phyloP scores from a whole-genome alignment of 92 coral and sea anemone genomes.

The Porites divaricata region DNA sequence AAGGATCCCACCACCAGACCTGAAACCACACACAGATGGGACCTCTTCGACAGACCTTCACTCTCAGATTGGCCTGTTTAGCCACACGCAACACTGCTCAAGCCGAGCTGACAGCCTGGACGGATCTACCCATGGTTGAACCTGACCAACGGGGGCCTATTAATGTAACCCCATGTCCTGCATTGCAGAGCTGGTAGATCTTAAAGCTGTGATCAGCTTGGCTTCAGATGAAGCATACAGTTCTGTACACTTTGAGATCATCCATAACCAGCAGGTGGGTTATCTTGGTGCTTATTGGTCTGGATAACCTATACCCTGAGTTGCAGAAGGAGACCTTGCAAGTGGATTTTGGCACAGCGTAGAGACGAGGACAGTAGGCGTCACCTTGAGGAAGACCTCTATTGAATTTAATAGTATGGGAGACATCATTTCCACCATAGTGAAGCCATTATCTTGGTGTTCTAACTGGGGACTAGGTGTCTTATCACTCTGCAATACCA shows the following conservation, averaged over 20 bases:
- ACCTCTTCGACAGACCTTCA: too few relatives aligned
- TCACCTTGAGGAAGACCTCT: slow-evolving; percentile 59
- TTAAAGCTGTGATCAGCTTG: slow-evolving; percentile 32
- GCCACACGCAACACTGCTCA: too few relatives aligned
- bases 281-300: slow-evolving; percentile 48
- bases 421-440: slow-evolving; percentile 41
- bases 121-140: too few relatives aligned
- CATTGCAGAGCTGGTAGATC: slow-evolving; percentile 37
- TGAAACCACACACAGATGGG: too few relatives aligned
- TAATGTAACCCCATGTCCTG: slow-evolving; percentile 50
- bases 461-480: slow-evolving; percentile 50
- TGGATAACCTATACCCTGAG: slow-evolving; percentile 58
- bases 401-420: slow-evolving; percentile 41
- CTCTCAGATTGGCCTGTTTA: too few relatives aligned
- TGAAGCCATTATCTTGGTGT: slow-evolving; percentile 45
- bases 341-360: slow-evolving; percentile 44
- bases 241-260: slow-evolving; percentile 36
- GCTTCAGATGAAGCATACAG: slow-evolving; percentile 43
- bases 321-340: slow-evolving; percentile 41
- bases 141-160: too few relatives aligned
- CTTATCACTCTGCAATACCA: slow-evolving; percentile 53
- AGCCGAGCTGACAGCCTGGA: too few relatives aligned
- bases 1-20: too few relatives aligned
- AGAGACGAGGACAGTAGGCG: slow-evolving; percentile 49
- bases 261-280: slow-evolving; percentile 54